Percentiles rank a stretch among this genome's conserved stretches.
Conservation (phyloP, 1,140 invertebrate species). For the Rhopalosiphum maidis region DNA sequence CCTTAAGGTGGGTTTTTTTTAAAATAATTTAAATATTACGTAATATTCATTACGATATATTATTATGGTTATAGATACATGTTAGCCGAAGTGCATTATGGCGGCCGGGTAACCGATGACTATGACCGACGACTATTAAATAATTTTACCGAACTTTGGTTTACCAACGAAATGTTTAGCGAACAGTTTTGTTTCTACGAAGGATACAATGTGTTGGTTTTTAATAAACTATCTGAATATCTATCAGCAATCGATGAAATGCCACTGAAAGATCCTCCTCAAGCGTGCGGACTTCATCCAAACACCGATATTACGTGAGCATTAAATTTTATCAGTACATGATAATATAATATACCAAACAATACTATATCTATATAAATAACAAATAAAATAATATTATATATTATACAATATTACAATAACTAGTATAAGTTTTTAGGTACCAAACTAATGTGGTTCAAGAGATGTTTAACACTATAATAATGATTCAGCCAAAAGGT, state of each 20-base stretch:
- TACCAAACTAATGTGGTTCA: slow-evolving; percentile 94
- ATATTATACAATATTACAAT: not conserved
- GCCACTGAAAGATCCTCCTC: slow-evolving; percentile 87
- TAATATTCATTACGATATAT: not conserved
- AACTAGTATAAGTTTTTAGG: slow-evolving; percentile 61
- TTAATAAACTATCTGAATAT: slow-evolving; percentile 71
- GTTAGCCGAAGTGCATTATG: slow-evolving; percentile 97
- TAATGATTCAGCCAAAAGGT: slow-evolving; percentile 95
- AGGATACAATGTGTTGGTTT: slow-evolving; percentile 84
- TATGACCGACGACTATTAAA: slow-evolving; percentile 91
- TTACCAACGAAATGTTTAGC: slow-evolving; percentile 82
- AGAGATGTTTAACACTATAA: slow-evolving; percentile 90
- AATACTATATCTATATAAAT: not conserved
- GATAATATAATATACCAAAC: not conserved
- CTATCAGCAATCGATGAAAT: slow-evolving; percentile 69
- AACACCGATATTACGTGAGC: slow-evolving; percentile 94
- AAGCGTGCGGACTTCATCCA: slow-evolving; percentile 92
- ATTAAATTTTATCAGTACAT: not conserved
- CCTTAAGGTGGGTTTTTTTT: slow-evolving; percentile 67
- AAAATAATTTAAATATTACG: not conserved
- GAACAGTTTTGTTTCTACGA: slow-evolving; percentile 88
- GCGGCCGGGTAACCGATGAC: slow-evolving; percentile 94
- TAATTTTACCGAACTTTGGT: slow-evolving; percentile 87
- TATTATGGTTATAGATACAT: slow-evolving; percentile 77
- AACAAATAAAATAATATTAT: not conserved